Evolutionary conservation across 2,888 invertebrate species (phyloP).

Genomic region (Phengaris alcon): DNA sequence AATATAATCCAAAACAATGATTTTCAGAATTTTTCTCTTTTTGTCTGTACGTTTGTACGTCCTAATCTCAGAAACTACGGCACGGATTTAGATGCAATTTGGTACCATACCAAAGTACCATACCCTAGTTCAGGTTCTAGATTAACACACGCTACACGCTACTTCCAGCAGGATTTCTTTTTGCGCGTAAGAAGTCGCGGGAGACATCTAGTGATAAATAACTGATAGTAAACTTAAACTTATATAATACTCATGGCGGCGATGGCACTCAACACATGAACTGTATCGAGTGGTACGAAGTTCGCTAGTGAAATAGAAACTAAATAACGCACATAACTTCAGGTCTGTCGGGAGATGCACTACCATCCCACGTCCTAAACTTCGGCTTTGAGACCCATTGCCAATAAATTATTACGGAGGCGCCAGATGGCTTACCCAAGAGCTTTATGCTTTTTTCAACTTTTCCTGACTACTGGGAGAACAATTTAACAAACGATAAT

Average conservation of each 20-base stretch:
- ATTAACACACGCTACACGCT: too few species aligned
- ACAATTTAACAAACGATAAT: conserved; percentile 6
- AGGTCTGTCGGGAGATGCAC: conserved; percentile 26
- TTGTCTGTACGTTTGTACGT: too few species aligned
- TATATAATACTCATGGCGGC: neutral
- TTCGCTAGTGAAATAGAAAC: conserved; percentile 22
- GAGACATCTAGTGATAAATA: neutral
- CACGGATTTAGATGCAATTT: too few species aligned
- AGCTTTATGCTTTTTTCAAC: conserved; percentile 23
- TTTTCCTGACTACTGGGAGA: conserved; percentile 11
- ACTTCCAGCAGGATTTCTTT: too few species aligned
- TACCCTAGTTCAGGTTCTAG: too few species aligned
- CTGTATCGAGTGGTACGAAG: neutral
- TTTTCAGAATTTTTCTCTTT: too few species aligned
- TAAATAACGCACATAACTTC: conserved; percentile 9
- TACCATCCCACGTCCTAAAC: conserved; percentile 32
- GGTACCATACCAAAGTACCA: too few species aligned
- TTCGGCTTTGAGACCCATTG: conserved; percentile 33
- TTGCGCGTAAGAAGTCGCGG: too few species aligned
- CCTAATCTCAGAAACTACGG: too few species aligned
- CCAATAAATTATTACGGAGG: conserved; percentile 35
- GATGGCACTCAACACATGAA: neutral
- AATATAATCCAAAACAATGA: too few species aligned
- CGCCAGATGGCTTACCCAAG: conserved; percentile 31
- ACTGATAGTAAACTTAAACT: neutral